Evolutionary conservation across 2,888 invertebrate genomes (phyloP).

Genomic region (Lasioglossum vierecki): DNA sequence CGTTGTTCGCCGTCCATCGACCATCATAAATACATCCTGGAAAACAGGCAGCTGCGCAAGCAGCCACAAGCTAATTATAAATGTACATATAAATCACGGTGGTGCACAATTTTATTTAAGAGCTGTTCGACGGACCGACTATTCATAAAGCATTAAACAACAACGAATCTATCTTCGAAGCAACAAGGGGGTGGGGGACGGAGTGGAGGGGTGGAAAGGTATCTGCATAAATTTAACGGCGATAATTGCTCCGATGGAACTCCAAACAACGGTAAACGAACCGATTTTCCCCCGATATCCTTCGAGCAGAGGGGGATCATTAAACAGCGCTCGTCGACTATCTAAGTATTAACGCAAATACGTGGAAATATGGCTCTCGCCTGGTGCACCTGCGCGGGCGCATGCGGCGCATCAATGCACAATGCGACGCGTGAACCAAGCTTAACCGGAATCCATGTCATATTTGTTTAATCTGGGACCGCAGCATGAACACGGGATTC

Average conservation of each 20-base stretch:
- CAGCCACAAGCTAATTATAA: background rate
- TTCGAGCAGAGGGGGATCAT: background rate
- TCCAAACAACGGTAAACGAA: constrained; percentile 6
- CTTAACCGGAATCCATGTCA: background rate
- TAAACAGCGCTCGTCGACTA: constrained; percentile 16
- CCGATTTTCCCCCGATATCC: constrained; percentile 1
- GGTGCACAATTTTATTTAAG: background rate
- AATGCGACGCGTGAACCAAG: constrained; percentile 8
- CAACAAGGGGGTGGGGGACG: background rate
- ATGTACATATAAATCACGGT: background rate
- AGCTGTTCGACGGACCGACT: background rate
- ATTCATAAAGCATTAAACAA: background rate
- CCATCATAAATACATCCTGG: background rate
- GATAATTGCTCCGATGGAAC: constrained; percentile 1
- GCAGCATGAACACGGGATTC: constrained; percentile 29
- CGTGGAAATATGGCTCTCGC: background rate
- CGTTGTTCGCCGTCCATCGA: background rate
- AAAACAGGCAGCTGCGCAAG: background rate
- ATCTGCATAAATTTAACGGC: background rate
- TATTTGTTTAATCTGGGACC: constrained; percentile 33
- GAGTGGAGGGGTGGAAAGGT: background rate
- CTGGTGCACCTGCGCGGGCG: background rate
- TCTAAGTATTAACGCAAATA: constrained; percentile 31
- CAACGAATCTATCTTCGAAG: background rate
- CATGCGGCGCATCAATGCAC: constrained; percentile 3